Evolutionary conservation across 2,888 invertebrate species (phyloP), one percentile per base, ranked within the genome.

Genomic region (Erebia palarica): DNA sequence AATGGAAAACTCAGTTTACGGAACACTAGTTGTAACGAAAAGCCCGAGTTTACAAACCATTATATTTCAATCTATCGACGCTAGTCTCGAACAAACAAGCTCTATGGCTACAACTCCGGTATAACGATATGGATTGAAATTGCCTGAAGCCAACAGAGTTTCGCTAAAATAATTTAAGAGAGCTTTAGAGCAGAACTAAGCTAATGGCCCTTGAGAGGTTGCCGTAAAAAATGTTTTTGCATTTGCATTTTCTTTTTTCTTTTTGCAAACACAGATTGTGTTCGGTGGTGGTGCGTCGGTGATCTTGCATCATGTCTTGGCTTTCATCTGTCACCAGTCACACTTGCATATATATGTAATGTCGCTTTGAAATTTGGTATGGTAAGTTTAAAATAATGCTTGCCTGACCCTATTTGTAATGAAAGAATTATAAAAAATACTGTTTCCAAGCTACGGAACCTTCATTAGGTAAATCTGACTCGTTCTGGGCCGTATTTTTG

Each of bases 11-110:
- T 16, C 49, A 16, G 16, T 49, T 64, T 67, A 21, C 44, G 16
- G 51, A 47, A 44, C 44, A 68, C 70, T 65, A 65, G 36, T 27
- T 53, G 49, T 44, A 64, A 61, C 61, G 63, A 65, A 47, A 53
- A 70, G 65, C 73, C 47, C 47, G 11, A 59, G 67, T 70, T 70
- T 68, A 73, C 68, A 65, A 59, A 68, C 53, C 60, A 70, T 73
- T 70, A 70, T 70, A 73, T 73, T 73, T 68, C 63, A 73, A 70
- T 70, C 68, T 69, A 68, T 65, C 70, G 36, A 64, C 64, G 64
- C 66, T 60, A 64, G 67, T 55, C 58, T 65, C 44, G 55, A 59
- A 70, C 68, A 70, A 73, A 70, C 65, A 68, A 70, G 70, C 73
- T 61, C 68, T 55, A 65, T 51, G 57, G 73, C 68, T 65, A 68